A percentile compares a stretch with the other conserved stretches of the same genome.
phyloP scores from a whole-genome alignment of 2,797 vertebrate species.

The Takifugu rubripes region DNA sequence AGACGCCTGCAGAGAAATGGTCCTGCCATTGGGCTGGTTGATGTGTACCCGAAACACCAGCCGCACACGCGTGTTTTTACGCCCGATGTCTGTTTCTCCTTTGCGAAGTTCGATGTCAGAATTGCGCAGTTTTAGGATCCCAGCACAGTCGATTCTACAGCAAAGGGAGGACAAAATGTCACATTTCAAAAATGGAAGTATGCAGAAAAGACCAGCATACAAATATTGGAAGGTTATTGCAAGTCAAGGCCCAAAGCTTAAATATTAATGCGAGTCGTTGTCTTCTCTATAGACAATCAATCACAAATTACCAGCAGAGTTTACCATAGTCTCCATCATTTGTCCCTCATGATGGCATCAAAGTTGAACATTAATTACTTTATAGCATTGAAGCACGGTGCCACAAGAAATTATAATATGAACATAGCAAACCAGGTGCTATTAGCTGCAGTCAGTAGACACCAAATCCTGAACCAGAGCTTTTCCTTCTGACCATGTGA shows the following conservation, averaged over 20 bases:
- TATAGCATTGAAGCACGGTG: slow-evolving; percentile 31
- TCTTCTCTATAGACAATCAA: neutral
- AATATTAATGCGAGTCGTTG: neutral
- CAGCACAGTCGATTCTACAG: slow-evolving; percentile 91
- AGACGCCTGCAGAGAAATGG: slow-evolving; percentile 85
- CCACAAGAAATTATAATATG: slow-evolving; percentile 19
- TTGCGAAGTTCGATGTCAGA: slow-evolving; percentile 96
- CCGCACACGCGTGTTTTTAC: slow-evolving; percentile 92
- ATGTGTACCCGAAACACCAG: slow-evolving; percentile 95
- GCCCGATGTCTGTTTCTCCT: slow-evolving; percentile 94
- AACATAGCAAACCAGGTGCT: slow-evolving; percentile 6
- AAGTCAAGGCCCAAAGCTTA: slow-evolving; percentile 2
- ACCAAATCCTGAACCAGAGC: slow-evolving; percentile 33
- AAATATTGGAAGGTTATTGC: slow-evolving; percentile 1
- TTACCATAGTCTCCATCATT: slow-evolving; percentile 29
- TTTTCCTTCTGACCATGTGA: slow-evolving; percentile 24
- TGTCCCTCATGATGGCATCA: slow-evolving; percentile 50
- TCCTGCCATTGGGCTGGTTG: slow-evolving; percentile 89
- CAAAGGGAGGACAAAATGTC: neutral
- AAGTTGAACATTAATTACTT: slow-evolving; percentile 47
- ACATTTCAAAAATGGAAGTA: slow-evolving; percentile 1
- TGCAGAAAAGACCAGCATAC: neutral
- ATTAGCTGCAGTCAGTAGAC: slow-evolving; percentile 25
- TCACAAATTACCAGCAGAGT: neutral
- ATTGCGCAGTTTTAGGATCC: slow-evolving; percentile 94